Percentiles rank a stretch among this genome's conserved stretches.
Evolutionary conservation across 2,797 vertebrate species (phyloP).

Genomic region (Acanthurus lineatus): DNA sequence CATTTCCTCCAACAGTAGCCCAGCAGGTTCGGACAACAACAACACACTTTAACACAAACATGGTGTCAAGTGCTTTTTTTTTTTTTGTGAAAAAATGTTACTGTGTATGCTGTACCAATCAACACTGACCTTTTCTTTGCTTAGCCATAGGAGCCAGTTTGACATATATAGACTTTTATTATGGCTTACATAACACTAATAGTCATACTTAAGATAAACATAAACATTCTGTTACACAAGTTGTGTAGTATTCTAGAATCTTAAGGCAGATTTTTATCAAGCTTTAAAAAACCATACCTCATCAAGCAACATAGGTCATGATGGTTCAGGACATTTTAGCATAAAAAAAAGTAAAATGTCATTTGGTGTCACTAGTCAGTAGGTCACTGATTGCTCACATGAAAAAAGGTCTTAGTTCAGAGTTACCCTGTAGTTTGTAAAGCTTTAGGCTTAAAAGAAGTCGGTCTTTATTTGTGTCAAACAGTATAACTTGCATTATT

Average conservation of each 20-base stretch:
- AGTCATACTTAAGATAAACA: not conserved
- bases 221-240: not conserved
- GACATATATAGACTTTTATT: not conserved
- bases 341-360: too few species aligned
- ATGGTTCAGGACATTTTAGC: too few species aligned
- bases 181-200: not conserved
- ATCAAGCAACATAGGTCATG: too few species aligned
- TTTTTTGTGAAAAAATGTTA: not conserved
- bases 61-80: not conserved
- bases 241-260: too few species aligned
- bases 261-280: too few species aligned
- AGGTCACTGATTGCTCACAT: not conserved
- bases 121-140: not conserved
- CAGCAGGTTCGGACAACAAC: slow-evolving; percentile 57
- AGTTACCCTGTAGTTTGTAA: too few species aligned
- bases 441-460: not conserved
- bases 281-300: too few species aligned
- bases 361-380: not conserved
- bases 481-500: not conserved
- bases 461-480: not conserved
- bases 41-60: slow-evolving; percentile 1
- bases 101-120: not conserved
- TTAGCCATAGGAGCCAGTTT: slow-evolving; percentile 34
- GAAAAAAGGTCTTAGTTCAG: too few species aligned
- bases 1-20: slow-evolving; percentile 13